These are phyloP conservation scores for Catharus fuscescens DNA, from an alignment of 2,113 vertebrate genomes.

Conservation along the genomic window DNA sequence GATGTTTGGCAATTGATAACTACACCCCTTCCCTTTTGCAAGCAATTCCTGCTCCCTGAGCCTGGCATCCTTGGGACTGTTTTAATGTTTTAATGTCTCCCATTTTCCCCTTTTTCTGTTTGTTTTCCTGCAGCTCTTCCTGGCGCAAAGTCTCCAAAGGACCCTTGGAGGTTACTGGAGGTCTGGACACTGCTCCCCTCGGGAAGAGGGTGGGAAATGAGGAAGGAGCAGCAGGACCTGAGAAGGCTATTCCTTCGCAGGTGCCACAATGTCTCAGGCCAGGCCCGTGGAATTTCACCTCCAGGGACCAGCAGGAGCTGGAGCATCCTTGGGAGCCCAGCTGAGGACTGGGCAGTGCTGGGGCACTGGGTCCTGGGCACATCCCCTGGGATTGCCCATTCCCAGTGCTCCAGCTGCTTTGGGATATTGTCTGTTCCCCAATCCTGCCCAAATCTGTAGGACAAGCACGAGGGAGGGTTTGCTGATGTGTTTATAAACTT, in stretches of 20 bases:
- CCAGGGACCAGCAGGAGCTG: too few species aligned
- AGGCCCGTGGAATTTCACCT: too few species aligned
- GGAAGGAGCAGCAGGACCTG: too few species aligned
- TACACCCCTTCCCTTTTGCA: not conserved
- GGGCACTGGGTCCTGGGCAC: not conserved
- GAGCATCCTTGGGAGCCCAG: not conserved
- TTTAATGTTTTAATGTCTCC: too few species aligned
- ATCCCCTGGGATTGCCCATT: fast-evolving
- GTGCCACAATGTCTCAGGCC: too few species aligned
- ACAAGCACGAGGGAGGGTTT: not conserved
- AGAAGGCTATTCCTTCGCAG: too few species aligned
- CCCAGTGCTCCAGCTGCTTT: not conserved
- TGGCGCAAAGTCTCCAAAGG: too few species aligned
- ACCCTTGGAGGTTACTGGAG: too few species aligned
- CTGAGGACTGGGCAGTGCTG: not conserved
- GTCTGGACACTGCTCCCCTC: too few species aligned
- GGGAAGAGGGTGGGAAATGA: too few species aligned
- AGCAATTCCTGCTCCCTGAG: not conserved
- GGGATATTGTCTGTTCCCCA: not conserved
- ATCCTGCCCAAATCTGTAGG: not conserved
- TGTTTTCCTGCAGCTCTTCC: too few species aligned
- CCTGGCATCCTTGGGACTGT: fast-evolving
- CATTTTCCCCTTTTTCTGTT: too few species aligned
- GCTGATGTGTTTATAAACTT: fast-evolving
- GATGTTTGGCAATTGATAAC: not conserved